phyloP scores from a whole-genome alignment of 2,888 invertebrate species.

The Drosophila macrospina region DNA sequence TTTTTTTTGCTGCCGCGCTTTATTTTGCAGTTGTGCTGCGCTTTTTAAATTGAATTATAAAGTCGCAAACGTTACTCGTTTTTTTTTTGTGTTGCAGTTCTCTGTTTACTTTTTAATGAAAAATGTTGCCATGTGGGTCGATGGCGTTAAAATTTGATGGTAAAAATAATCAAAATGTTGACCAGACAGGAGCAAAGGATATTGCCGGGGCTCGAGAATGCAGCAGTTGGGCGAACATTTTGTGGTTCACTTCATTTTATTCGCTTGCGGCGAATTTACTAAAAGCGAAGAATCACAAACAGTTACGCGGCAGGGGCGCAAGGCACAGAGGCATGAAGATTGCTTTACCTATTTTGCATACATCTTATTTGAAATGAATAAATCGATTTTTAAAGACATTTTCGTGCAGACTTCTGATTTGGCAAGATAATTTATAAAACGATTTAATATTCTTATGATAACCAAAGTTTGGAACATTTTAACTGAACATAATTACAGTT shows the following conservation, averaged over 20 bases:
- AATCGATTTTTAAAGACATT: no score
- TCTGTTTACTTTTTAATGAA: conserved; percentile 60
- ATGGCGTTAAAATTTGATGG: conserved; percentile 62
- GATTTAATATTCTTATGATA: no score
- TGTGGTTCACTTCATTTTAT: conserved; percentile 52
- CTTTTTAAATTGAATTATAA: conserved; percentile 79
- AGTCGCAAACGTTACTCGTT: conserved; percentile 61
- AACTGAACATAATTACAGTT: no score
- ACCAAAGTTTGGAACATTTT: no score
- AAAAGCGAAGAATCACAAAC: conserved; percentile 8
- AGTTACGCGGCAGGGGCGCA: background rate
- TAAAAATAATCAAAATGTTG: conserved; percentile 58
- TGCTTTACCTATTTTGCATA: background rate
- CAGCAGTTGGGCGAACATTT: conserved; percentile 41
- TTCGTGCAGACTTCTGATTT: no score
- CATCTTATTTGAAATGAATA: no score
- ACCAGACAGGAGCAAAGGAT: conserved; percentile 1
- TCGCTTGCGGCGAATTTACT: conserved; percentile 26
- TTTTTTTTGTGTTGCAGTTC: conserved; percentile 37
- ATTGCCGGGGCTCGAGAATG: background rate
- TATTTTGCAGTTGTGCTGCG: conserved; percentile 50
- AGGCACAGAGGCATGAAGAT: background rate
- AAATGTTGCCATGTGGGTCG: conserved; percentile 67
- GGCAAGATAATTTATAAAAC: no score
- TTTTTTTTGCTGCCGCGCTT: conserved; percentile 6